These are phyloP conservation scores for Himalopsyche tibetana DNA, from an alignment of 2,888 invertebrate species.

Conservation along the genomic window DNA sequence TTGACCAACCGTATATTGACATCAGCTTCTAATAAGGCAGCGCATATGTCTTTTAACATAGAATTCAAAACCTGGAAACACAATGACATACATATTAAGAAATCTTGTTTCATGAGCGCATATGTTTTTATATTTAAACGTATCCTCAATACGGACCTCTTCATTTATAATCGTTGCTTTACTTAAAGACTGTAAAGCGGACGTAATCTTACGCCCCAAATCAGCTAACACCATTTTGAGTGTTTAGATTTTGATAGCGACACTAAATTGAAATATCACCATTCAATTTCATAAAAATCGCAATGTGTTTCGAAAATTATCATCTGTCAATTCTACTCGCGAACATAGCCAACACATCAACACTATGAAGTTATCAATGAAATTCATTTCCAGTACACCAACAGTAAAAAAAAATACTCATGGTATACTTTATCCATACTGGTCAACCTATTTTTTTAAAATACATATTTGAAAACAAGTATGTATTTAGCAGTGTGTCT, in stretches of 20 bases:
- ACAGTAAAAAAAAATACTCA: too few species aligned
- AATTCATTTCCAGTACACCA: too few species aligned
- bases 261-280: constrained; percentile 23
- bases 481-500: too few species aligned
- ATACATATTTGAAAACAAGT: too few species aligned
- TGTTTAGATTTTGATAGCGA: constrained; percentile 46
- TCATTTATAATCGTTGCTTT: constrained; percentile 99
- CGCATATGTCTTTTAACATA: constrained; percentile 99
- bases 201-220: constrained; percentile 99
- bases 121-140: constrained; percentile 67
- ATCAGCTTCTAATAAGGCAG: constrained; percentile 98
- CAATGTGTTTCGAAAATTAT: constrained; percentile 50
- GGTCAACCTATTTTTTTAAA: too few species aligned
- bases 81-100: constrained; percentile 47
- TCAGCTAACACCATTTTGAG: constrained; percentile 98
- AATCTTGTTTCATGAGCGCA: constrained; percentile 64
- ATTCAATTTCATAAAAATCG: constrained; percentile 46
- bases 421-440: too few species aligned
- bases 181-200: constrained; percentile 97
- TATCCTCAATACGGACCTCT: constrained; percentile 80
- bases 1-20: constrained; percentile 97
- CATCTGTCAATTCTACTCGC: constrained; percentile 56
- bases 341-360: constrained; percentile 61
- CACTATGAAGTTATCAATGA: constrained; percentile 54
- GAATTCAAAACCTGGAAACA: constrained; percentile 92